phyloP scores from a whole-genome alignment of 1,140 invertebrate genomes.

The Caerostris darwini region DNA sequence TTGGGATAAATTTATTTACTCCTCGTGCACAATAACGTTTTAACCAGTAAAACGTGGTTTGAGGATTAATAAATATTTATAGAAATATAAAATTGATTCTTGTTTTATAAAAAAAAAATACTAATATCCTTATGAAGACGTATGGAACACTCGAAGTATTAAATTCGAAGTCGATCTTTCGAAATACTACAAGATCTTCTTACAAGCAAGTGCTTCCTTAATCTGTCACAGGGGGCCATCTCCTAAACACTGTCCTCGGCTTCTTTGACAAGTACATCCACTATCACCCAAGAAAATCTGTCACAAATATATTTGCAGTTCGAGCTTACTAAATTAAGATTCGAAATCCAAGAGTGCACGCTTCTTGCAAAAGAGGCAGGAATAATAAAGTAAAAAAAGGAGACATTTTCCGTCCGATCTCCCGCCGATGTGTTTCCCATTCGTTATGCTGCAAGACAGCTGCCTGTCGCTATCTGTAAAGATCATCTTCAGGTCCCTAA shows the following conservation, averaged over 20 bases:
- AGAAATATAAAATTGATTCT: no score
- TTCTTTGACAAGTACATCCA: not conserved
- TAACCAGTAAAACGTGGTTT: no score
- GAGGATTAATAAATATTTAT: no score
- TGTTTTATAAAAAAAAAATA: no score
- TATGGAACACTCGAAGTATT: not conserved
- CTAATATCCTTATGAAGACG: not conserved
- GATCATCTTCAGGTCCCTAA: constrained; percentile 33
- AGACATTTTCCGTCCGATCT: not conserved
- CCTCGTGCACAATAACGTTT: no score
- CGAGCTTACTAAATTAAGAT: not conserved
- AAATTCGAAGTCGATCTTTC: not conserved
- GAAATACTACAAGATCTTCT: not conserved
- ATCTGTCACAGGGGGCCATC: not conserved
- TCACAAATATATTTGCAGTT: not conserved
- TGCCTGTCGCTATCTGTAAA: not conserved
- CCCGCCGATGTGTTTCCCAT: constrained; percentile 31
- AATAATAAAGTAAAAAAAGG: no score
- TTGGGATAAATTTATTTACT: no score
- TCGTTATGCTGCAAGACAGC: constrained; percentile 15
- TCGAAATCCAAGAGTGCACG: not conserved
- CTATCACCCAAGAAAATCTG: not conserved
- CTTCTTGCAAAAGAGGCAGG: not conserved
- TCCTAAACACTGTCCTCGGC: not conserved
- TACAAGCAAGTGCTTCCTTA: not conserved